Evolutionary conservation across 2,797 vertebrate species (phyloP), one percentile per base, ranked within the genome.

Genomic region (Premnoplex brunnescens): DNA sequence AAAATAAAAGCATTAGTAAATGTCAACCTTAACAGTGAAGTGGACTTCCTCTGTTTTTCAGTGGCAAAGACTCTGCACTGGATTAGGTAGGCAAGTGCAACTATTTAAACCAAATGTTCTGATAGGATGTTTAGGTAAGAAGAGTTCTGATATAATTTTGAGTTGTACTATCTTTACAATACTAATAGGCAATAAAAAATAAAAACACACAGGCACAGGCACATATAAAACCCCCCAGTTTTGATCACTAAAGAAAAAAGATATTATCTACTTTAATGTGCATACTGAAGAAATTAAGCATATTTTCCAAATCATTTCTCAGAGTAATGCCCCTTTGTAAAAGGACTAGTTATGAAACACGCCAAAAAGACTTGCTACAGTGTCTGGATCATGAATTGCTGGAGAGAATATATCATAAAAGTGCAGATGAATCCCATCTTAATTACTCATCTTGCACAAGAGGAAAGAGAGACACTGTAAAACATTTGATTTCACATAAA

Each of bases 221-320:
- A 34, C 4, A 49, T 23, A 26, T 4, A 41, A 71, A 27, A 16
- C 4, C 30, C 12, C 4, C 21, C 2, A 0, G 3, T 24, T 85
- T 41, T 48, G 30, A 51, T 58, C 24, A 67, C 15, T 77, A 34
- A 48, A 79, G 14, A 24, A 18, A 81, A 18, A 78, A 54, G 4
- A 20, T 4, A 3, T 34, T 55, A 85, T 52, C 37, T 43, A 64
- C 6, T 8, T 55, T 26, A 44, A 79, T 24, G 37, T 2, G 15
- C 14, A 49, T 9, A 21, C 8, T 36, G 21, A 79, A 37, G 14
- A 84, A 86, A 75, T 36, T 41, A 81, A 14, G 10, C 41, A 9
- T 34, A 68, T 60, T 81, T 93, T 75, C 8, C 13, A 66, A 62
- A 16, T 43, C 0, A 46, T 44, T 58, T 63, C 23, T 56, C 43